Evolutionary conservation across 2,113 vertebrate genomes (phyloP).

Genomic region (Stigmatopora argus): DNA sequence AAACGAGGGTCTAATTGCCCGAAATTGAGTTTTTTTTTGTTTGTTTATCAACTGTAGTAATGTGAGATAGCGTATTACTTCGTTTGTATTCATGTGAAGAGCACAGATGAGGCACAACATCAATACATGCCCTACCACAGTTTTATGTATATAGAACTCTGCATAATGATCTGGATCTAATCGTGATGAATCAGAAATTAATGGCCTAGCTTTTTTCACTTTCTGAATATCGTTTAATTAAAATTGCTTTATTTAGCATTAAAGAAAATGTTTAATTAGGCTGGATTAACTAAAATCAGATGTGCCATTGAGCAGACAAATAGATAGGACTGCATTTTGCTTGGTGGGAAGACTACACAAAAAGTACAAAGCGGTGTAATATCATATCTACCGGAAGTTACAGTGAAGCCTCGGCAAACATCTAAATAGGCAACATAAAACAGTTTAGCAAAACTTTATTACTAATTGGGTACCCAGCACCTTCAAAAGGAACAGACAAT

Average conservation of each 20-base stretch:
- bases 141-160: not conserved
- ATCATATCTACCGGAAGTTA: not conserved
- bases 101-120: not conserved
- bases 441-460: too few relatives aligned
- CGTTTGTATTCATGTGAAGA: not conserved
- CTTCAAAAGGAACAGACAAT: too few relatives aligned
- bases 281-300: not conserved
- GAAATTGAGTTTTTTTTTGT: slow-evolving; percentile 14
- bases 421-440: not conserved
- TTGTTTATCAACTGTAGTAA: not conserved
- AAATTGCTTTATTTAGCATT: not conserved
- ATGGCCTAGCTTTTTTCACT: not conserved
- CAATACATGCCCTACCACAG: not conserved
- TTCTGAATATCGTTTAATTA: not conserved
- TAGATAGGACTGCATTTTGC: not conserved
- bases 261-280: not conserved
- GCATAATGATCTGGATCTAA: not conserved
- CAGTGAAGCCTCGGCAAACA: not conserved
- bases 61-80: not conserved
- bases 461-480: too few relatives aligned
- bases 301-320: not conserved
- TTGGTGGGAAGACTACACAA: not conserved
- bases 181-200: not conserved
- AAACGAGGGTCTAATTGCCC: slow-evolving; percentile 16
- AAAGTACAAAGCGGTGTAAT: not conserved